These are phyloP conservation scores for Megaceryle alcyon DNA, from an alignment of 2,797 vertebrate species.

Conservation along the genomic window DNA sequence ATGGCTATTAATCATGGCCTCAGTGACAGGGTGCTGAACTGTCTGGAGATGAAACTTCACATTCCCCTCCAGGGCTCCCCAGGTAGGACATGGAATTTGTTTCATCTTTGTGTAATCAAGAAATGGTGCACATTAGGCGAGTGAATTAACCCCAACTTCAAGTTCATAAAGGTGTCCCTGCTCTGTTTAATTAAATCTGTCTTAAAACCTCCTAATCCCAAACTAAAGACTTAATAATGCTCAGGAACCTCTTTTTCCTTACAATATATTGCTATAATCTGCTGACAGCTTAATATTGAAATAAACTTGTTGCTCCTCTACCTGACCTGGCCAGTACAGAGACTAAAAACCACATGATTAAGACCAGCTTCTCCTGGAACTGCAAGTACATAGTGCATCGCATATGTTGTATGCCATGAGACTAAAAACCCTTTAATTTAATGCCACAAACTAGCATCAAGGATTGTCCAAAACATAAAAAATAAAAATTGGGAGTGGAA, in stretches of 20 bases:
- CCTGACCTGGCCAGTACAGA: constrained; percentile 1
- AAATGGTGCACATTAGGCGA: neutral
- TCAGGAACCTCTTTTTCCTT: constrained; percentile 51
- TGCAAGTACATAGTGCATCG: neutral
- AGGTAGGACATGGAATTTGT: constrained; percentile 36
- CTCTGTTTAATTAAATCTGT: constrained; percentile 81
- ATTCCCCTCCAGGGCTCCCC: neutral
- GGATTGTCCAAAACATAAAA: neutral
- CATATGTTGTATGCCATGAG: neutral
- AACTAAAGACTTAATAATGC: constrained; percentile 70
- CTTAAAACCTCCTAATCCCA: constrained; percentile 78
- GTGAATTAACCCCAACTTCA: constrained; percentile 51
- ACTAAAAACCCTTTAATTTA: neutral
- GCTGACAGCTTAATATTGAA: constrained; percentile 66
- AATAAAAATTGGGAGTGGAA: neutral
- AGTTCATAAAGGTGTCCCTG: constrained; percentile 58
- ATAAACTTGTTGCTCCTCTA: constrained; percentile 36
- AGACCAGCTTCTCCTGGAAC: neutral
- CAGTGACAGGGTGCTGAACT: constrained; percentile 19
- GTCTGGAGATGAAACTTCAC: constrained; percentile 34
- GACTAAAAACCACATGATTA: neutral
- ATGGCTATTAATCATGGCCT: constrained; percentile 48
- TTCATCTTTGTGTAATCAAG: constrained; percentile 61
- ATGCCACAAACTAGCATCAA: neutral
- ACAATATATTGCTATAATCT: constrained; percentile 63